Base-by-base conservation (phyloP, 1,140 invertebrate species). In the Bombus affinis region DNA sequence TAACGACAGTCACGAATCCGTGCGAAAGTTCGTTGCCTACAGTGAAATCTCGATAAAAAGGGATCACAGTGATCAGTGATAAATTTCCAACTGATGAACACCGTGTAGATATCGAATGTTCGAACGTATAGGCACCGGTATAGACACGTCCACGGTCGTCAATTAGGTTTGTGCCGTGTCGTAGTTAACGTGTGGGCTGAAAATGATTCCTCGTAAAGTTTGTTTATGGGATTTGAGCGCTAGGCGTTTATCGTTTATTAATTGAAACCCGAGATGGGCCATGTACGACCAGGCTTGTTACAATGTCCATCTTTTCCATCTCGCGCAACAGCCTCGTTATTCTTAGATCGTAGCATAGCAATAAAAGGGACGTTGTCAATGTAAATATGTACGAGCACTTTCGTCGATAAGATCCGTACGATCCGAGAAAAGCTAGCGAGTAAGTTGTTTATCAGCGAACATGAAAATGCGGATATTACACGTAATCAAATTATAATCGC, bases 201-300 rank as follows among this genome's bases (percentile, higher is more conserved):
- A 59, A 84, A 84, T 73, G 70, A 87, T 84, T 84, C 59, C 73
- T 84, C 81, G 86, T 87, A 87, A 87, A 87, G 39, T 77, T 86
- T 84, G 74, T 86, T 87, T 87, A 84, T 87, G 44, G 75, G 66
- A 10, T 74, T 39, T 22, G n/a, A 72, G 57, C 39, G 32, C 28
- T 22, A 39, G 53, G 59, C 66, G 81, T 86, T 83, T 86, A 86
- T 86, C 81, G 85, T 83, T 86, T 86, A 86, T 84, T 86, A 86
- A 86, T 86, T 86, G 81, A 86, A 84, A 86, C 42, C 39, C 35
- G 57, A 83, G 85, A 78, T 57, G 57, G 25, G 2, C 13, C 53
- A 8, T 73, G 68, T 37, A 57, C 35, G 22, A 28, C 44, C 59
- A 13, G 8, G n/a, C 65, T 84, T 68, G 82, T 79, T 84, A 79